A percentile compares a stretch with the other conserved stretches of the same genome.
Conservation (phyloP, 1,140 invertebrate species). For the Steinernema khuongi region DNA sequence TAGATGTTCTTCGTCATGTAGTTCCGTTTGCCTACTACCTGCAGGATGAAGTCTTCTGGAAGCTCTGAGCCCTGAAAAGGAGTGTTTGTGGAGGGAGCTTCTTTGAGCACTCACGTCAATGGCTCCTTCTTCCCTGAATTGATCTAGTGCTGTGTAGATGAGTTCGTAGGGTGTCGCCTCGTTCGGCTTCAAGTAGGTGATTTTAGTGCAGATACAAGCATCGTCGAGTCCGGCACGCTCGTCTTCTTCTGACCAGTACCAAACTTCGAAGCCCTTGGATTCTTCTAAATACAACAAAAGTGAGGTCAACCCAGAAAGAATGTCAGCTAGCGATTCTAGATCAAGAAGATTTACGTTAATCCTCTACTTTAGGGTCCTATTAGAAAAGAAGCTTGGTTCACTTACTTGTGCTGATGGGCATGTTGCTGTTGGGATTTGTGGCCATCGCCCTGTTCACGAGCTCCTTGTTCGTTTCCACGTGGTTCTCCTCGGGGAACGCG, state of each 20-base stretch:
- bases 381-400: too few species aligned
- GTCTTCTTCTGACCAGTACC: background rate
- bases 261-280: background rate
- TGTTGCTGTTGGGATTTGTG: background rate
- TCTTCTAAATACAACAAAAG: background rate
- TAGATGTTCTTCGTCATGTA: background rate
- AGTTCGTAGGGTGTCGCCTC: background rate
- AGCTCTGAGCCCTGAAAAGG: background rate
- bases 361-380: too few species aligned
- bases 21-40: background rate
- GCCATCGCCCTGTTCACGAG: background rate
- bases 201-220: background rate
- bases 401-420: background rate
- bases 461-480: background rate
- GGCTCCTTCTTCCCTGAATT: background rate
- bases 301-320: too few species aligned
- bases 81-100: background rate
- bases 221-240: background rate
- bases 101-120: background rate
- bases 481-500: conserved; percentile 1
- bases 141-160: background rate
- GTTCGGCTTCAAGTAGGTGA: background rate
- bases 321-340: too few species aligned
- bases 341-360: too few species aligned
- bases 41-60: background rate